Evolutionary conservation across 2,888 invertebrate genomes (phyloP), one percentile per base, ranked within the genome.

Genomic region (Troides helena): DNA sequence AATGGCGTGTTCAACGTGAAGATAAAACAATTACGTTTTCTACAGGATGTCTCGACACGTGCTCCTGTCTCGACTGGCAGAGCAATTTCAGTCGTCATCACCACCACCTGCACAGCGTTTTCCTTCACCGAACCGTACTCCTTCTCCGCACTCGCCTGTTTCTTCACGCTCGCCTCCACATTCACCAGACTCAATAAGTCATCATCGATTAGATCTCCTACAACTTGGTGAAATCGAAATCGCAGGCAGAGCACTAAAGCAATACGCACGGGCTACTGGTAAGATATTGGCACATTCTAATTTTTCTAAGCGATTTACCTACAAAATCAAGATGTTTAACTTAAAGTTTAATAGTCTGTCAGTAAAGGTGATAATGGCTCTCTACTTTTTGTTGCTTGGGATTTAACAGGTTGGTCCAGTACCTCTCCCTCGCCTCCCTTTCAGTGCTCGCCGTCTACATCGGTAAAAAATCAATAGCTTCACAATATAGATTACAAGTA

Each of bases 211-310:
- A 53, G 89, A 90, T 70, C 75, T 90, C 50, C 80, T 90, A 50
- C 89, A 87, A 74, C 77, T 92, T n/a, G 91, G 90, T 5, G 91
- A 91, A 62, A 87, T 92, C 23, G 91, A 92, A 75, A 88, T 90
- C 57, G 92, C 92, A 30, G 92, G 91, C n/a, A 79, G 88, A 76
- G 90, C 91, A 7, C 85, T 93, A 17, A 93, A 93, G 75, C 91
- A 93, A 69, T 93, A 93, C 79, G 92, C 93, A 12, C 81, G 88
- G 78, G 93, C 93, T 60, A 92, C 92, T 74, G 93, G 93, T 90
- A 78, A 74, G 79, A 36, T 2, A 53, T 14, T 43, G 2, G 2
- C 43, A 43, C 50, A 50, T 21, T 21, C 18, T 50, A 18, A 50
- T 50, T 50, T 1, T 43, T 43, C 1, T 43, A 43, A 43, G 8